Conservation (phyloP, 2,888 invertebrate genomes). For the Spisula solida region DNA sequence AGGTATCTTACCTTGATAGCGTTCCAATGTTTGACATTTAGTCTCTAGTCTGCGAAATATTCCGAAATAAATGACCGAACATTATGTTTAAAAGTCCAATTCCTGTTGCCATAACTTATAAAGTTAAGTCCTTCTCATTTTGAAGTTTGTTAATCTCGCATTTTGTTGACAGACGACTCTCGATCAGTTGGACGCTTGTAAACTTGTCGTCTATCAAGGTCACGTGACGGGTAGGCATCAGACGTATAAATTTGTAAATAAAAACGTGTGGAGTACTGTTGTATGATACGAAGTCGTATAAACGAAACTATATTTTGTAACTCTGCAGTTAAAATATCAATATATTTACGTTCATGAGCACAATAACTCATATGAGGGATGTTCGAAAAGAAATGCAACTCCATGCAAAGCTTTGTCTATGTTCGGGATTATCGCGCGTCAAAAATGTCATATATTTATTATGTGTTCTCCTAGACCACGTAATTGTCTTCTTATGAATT, state of each 20-base stretch:
- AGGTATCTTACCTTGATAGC: slow-evolving; percentile 24
- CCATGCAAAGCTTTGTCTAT: too few species aligned
- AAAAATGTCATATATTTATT: too few species aligned
- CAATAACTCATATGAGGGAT: too few species aligned
- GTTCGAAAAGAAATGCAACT: too few species aligned
- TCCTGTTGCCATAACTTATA: neutral
- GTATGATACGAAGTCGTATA: too few species aligned
- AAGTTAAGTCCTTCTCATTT: slow-evolving; percentile 37
- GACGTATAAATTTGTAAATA: slow-evolving; percentile 12
- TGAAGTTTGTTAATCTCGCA: slow-evolving; percentile 33
- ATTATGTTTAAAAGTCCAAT: neutral
- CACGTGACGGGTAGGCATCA: slow-evolving; percentile 19
- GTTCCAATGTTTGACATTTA: neutral
- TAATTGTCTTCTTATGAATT: too few species aligned
- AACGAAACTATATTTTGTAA: too few species aligned
- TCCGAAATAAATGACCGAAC: slow-evolving; percentile 2
- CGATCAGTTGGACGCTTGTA: slow-evolving; percentile 2
- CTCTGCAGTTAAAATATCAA: too few species aligned
- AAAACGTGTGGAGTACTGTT: neutral
- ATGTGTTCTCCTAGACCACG: too few species aligned
- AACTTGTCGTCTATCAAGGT: slow-evolving; percentile 21
- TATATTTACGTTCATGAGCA: too few species aligned
- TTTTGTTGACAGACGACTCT: slow-evolving; percentile 20
- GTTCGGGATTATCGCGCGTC: too few species aligned
- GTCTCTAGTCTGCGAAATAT: neutral